Percentiles rank a stretch among this genome's conserved stretches.
Conservation (phyloP, 2,888 invertebrate species). For the Neelides folsomi region DNA sequence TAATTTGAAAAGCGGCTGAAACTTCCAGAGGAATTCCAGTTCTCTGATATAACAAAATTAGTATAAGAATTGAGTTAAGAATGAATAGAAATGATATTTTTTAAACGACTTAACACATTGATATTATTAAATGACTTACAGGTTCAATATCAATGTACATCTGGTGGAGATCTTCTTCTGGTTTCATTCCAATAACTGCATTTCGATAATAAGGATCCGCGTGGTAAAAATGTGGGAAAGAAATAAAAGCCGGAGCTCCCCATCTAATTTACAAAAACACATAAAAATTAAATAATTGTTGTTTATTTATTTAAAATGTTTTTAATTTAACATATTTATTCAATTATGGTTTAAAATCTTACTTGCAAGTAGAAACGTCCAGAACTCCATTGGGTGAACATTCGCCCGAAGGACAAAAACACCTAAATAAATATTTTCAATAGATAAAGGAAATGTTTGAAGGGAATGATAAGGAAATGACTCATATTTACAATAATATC, state of each 20-base stretch:
- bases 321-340: neutral
- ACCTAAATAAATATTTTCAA: conserved; percentile 37
- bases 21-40: conserved; percentile 66
- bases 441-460: too few relatives aligned
- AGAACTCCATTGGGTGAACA: conserved; percentile 46
- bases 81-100: neutral
- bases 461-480: too few relatives aligned
- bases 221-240: conserved; percentile 64
- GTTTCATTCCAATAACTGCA: conserved; percentile 53
- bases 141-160: conserved; percentile 65
- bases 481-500: neutral
- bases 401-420: conserved; percentile 47
- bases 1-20: conserved; percentile 63
- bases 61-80: neutral
- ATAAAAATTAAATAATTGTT: neutral
- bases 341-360: conserved; percentile 3
- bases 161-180: conserved; percentile 51
- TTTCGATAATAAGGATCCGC: conserved; percentile 53
- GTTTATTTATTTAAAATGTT: neutral
- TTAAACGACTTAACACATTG: neutral
- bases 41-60: conserved; percentile 39
- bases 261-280: conserved; percentile 38
- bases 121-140: conserved; percentile 35
- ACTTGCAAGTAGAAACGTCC: conserved; percentile 55
- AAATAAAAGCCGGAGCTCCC: conserved; percentile 69